Evolutionary conservation across 30 jellyfish, hydroid and myxozoan genomes (phyloP).

Genomic region (Phacellophora camtschatica): DNA sequence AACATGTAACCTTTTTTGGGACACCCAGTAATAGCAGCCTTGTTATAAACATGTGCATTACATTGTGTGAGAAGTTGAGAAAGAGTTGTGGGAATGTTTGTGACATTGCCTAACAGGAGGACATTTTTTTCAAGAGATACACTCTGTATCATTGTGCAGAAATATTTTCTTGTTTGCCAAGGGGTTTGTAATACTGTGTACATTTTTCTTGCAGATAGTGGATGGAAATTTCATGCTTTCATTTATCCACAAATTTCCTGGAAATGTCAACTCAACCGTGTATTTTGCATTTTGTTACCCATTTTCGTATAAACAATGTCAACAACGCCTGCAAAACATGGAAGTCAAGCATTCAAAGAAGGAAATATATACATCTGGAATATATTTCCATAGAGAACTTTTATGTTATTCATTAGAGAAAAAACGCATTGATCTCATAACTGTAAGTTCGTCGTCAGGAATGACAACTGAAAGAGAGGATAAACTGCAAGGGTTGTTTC

Average conservation of each 20-base stretch:
- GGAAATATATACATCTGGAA: not conserved
- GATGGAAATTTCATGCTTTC: slow-evolving; percentile 75
- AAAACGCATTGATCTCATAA: slow-evolving; percentile 75
- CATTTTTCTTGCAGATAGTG: slow-evolving; percentile 52
- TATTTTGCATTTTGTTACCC: slow-evolving; percentile 97
- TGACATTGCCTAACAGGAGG: not conserved
- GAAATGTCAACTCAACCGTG: slow-evolving; percentile 20
- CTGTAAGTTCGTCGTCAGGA: slow-evolving; percentile 70
- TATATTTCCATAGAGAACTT: slow-evolving; percentile 84
- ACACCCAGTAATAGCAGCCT: too few species aligned
- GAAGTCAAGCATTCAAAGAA: slow-evolving; percentile 3
- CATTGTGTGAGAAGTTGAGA: too few species aligned
- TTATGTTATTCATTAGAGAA: slow-evolving; percentile 72
- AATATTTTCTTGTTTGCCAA: not conserved
- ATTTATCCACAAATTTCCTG: slow-evolving; percentile 71
- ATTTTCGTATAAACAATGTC: slow-evolving; percentile 74
- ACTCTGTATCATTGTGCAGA: not conserved
- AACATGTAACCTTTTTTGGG: too few species aligned
- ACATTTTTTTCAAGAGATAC: not conserved
- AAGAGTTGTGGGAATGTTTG: too few species aligned
- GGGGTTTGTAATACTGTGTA: not conserved
- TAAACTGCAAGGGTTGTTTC: slow-evolving; percentile 48
- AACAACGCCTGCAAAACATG: slow-evolving; percentile 25
- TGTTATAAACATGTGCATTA: too few species aligned
- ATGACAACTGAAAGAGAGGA: slow-evolving; percentile 52